phyloP scores from a whole-genome alignment of 2,888 invertebrate species.

The Cephus rjabovi region DNA sequence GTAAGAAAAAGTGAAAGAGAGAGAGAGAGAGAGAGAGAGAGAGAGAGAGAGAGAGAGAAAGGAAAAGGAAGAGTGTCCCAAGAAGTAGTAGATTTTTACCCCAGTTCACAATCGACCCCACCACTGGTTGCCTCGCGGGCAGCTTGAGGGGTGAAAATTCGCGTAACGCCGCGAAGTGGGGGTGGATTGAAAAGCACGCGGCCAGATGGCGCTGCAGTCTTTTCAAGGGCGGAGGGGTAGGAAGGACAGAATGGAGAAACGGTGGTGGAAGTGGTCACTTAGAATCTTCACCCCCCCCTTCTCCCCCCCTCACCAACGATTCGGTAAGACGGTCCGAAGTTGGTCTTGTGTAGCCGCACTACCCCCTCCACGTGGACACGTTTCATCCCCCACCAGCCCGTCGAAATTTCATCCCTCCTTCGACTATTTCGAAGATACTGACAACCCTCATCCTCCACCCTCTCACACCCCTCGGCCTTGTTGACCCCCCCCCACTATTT shows the following conservation, averaged over 20 bases:
- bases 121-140: background rate
- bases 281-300: slow-evolving; percentile 33
- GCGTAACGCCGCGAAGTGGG: background rate
- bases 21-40: too few species aligned
- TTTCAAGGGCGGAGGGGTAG: slow-evolving; percentile 8
- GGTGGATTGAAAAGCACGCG: slow-evolving; percentile 15
- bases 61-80: background rate
- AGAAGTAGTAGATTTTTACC: slow-evolving; percentile 47
- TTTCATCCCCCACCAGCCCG: background rate
- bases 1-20: background rate
- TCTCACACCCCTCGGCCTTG: slow-evolving; percentile 20
- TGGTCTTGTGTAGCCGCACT: background rate
- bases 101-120: slow-evolving; percentile 48
- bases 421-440: background rate
- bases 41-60: too few species aligned
- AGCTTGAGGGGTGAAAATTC: slow-evolving; percentile 8
- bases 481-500: slow-evolving; percentile 11
- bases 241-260: slow-evolving; percentile 10
- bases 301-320: background rate
- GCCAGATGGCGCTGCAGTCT: slow-evolving; percentile 3
- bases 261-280: slow-evolving; percentile 47
- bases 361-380: background rate
- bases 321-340: background rate
- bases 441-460: slow-evolving; percentile 15
- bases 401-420: slow-evolving; percentile 11